phyloP scores from a whole-genome alignment of 2,113 vertebrate species.

The Pluvialis apricaria region DNA sequence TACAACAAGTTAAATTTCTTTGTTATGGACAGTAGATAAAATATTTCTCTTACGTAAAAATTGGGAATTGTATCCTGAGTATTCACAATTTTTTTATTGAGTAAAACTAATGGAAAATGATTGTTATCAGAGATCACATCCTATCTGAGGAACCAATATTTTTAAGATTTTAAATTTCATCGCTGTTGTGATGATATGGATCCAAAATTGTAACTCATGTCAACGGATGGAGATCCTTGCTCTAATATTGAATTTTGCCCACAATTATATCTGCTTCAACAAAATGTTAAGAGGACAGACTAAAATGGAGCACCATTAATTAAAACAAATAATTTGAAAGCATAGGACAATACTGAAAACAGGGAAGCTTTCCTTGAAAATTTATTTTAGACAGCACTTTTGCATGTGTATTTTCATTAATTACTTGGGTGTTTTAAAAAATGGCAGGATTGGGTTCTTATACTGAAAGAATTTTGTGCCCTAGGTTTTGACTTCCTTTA shows the following conservation, averaged over 20 bases:
- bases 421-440: background rate
- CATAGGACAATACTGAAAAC: background rate
- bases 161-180: background rate
- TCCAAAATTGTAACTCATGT: background rate
- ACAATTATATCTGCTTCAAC: background rate
- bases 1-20: background rate
- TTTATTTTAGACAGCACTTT: background rate
- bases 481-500: background rate
- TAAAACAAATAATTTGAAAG: background rate
- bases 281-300: background rate
- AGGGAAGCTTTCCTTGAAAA: background rate
- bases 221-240: background rate
- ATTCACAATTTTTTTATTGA: background rate
- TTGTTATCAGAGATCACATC: background rate
- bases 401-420: fast-evolving
- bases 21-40: background rate
- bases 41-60: background rate
- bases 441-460: fast-evolving
- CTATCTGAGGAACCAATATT: background rate
- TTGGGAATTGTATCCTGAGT: background rate
- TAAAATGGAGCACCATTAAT: background rate
- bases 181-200: background rate
- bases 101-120: background rate
- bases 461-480: background rate
- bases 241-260: background rate